These are phyloP conservation scores for Centruroides sculpturatus DNA, from an alignment of 1,140 invertebrate genomes.

Conservation along the genomic window DNA sequence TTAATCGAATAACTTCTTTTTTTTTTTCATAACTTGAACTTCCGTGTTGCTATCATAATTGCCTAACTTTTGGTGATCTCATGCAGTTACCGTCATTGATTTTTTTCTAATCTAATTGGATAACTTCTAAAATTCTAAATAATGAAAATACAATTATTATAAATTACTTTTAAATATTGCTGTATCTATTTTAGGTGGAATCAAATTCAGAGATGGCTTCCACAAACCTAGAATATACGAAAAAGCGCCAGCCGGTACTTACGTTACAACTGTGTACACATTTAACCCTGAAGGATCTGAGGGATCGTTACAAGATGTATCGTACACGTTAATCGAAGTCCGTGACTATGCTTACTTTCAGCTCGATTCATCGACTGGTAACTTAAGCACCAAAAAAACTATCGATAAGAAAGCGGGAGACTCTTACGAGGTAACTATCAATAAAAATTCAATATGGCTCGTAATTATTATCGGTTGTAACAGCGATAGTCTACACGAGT, in stretches of 20 bases:
- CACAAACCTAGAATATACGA: conserved; percentile 16
- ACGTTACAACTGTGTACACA: conserved; percentile 12
- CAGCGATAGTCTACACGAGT: too few relatives aligned
- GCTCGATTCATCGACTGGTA: conserved; percentile 11
- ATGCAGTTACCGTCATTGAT: too few relatives aligned
- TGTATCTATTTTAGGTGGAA: conserved; percentile 3
- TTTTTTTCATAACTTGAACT: too few relatives aligned
- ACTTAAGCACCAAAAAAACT: conserved; percentile 6
- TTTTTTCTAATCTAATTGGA: too few relatives aligned
- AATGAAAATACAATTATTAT: too few relatives aligned
- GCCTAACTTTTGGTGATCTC: too few relatives aligned
- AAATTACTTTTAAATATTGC: too few relatives aligned
- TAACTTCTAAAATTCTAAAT: too few relatives aligned
- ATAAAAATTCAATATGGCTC: too few relatives aligned
- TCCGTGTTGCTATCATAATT: too few relatives aligned
- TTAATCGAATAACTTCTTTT: too few relatives aligned
- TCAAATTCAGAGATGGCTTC: conserved; percentile 10
- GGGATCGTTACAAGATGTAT: not conserved
- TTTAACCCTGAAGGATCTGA: conserved; percentile 8
- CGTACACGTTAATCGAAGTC: conserved; percentile 13
- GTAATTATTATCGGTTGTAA: too few relatives aligned
- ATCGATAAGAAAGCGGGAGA: conserved; percentile 9
- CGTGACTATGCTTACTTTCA: conserved; percentile 11
- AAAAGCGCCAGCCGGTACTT: conserved; percentile 10
- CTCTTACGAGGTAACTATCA: conserved; percentile 4